A percentile compares a stretch with the other conserved stretches of the same genome.
phyloP scores from a whole-genome alignment of 1,140 invertebrate species.

The Streblospio benedicti region DNA sequence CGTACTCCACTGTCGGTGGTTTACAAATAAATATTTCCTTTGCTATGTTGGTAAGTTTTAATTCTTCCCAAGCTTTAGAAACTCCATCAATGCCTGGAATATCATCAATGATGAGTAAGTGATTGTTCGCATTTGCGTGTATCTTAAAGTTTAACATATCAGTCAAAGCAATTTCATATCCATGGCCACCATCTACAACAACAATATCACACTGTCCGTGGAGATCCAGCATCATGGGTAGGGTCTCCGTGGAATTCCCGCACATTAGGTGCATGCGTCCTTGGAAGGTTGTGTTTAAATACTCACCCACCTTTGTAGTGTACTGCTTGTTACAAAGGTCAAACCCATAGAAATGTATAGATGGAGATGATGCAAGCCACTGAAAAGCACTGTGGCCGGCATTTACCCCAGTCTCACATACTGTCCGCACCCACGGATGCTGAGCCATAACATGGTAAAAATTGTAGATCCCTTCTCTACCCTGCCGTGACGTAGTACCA shows the following conservation, averaged over 20 bases:
- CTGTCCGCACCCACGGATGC: background rate
- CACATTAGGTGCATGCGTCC: background rate
- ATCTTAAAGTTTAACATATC: too few species aligned
- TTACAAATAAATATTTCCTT: too few species aligned
- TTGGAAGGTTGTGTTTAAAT: background rate
- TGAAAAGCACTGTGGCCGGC: slow-evolving; percentile 10
- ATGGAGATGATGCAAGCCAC: slow-evolving; percentile 1
- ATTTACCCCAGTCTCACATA: slow-evolving; percentile 18
- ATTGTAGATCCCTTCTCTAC: too few species aligned
- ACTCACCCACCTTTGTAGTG: background rate
- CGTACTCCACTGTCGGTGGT: too few species aligned
- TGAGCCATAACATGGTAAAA: slow-evolving; percentile 10
- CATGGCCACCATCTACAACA: slow-evolving; percentile 1
- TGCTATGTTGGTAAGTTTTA: too few species aligned
- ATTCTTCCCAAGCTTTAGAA: too few species aligned
- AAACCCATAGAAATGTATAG: background rate
- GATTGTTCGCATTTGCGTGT: too few species aligned
- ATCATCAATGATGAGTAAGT: too few species aligned
- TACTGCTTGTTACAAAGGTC: background rate
- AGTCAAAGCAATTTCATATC: too few species aligned
- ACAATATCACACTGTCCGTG: background rate
- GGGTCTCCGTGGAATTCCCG: background rate
- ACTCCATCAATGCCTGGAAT: too few species aligned
- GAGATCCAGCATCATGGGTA: background rate
- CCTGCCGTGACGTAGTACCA: too few species aligned